phyloP scores from a whole-genome alignment of 2,797 vertebrate genomes.

The Neostethus bicornis region DNA sequence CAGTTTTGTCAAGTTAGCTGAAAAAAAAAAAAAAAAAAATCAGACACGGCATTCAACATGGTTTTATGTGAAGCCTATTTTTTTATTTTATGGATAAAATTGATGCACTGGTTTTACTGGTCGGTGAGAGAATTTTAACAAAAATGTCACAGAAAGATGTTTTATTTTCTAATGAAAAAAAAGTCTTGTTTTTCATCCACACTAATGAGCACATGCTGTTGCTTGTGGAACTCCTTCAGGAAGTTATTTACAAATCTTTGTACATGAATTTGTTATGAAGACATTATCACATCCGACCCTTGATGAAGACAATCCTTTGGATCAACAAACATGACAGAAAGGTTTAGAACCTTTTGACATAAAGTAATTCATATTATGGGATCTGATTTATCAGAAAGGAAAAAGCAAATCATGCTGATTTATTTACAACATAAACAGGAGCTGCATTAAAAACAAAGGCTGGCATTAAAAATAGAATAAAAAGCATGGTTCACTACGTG shows the following conservation, averaged over 20 bases:
- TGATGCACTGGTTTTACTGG: too few species aligned
- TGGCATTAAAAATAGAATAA: slow-evolving; percentile 72
- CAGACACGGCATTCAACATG: too few species aligned
- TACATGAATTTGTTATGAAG: slow-evolving; percentile 62
- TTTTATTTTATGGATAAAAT: too few species aligned
- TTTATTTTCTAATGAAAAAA: slow-evolving; percentile 69
- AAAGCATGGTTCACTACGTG: slow-evolving; percentile 64
- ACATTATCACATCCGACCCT: slow-evolving; percentile 44
- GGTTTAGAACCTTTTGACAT: slow-evolving; percentile 69
- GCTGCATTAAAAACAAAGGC: slow-evolving; percentile 59
- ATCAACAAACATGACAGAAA: slow-evolving; percentile 67
- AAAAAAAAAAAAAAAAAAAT: too few species aligned
- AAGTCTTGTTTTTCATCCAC: slow-evolving; percentile 46
- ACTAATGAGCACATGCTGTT: slow-evolving; percentile 54
- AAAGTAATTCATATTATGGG: slow-evolving; percentile 58
- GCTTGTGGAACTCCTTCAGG: slow-evolving; percentile 51
- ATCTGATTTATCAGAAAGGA: slow-evolving; percentile 50
- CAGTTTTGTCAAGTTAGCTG: too few species aligned
- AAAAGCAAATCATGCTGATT: slow-evolving; percentile 40
- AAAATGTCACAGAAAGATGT: slow-evolving; percentile 36
- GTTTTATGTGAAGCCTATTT: too few species aligned
- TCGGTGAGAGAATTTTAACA: too few species aligned
- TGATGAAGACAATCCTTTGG: slow-evolving; percentile 64
- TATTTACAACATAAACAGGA: slow-evolving; percentile 58
- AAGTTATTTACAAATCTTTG: slow-evolving; percentile 74